Evolutionary conservation across 2,888 invertebrate genomes (phyloP), one percentile per base, ranked within the genome.

Genomic region (Lasius platythorax): DNA sequence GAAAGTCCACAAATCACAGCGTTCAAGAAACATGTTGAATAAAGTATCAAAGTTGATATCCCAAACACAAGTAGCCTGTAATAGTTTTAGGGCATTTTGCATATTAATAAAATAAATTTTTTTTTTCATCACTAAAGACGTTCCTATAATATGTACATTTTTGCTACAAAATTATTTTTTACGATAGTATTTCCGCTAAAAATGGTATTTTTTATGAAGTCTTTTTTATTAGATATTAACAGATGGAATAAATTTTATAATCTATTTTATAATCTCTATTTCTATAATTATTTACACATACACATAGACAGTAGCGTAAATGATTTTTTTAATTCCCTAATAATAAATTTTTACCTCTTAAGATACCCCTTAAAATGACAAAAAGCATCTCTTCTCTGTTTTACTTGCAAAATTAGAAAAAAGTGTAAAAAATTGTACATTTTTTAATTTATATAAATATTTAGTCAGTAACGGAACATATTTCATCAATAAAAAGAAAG

Each of bases 121-220:
- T 33, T 15, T 43, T 23, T 15, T 23, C 23, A 23, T 72, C 37
- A 50, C 12, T 23, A 70, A 61, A 79, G 2, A 50, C 2, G 12
- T 28, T 66, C 3, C 2, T 56, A 43, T 58, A 61, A 30, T 18
- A 79, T 61, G 15, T 72, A 61, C 28, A 70, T 23, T 46, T 79
- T 33, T 15, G 8, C 46, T 61, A 79, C 23, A 58, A 70, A 70
- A 61, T 63, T 61, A 70, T 63, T 58, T 78, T n/a, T 79, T 56
- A 56, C 15, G 50, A 50, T 43, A 33, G 1, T 37, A 76, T 53
- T 66, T 40, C 9, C 15, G 50, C 1, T 23, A 28, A 78, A 23
- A 67, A 67, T 6, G 15, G 2, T 4, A 12, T 43, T 67, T 23
- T 18, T 50, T 50, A 43, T 3, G 15, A 28, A 28, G 66, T 28